Evolutionary conservation across 2,797 vertebrate genomes (phyloP), one percentile per base, ranked within the genome.

Genomic region (Coregonus suidteri): DNA sequence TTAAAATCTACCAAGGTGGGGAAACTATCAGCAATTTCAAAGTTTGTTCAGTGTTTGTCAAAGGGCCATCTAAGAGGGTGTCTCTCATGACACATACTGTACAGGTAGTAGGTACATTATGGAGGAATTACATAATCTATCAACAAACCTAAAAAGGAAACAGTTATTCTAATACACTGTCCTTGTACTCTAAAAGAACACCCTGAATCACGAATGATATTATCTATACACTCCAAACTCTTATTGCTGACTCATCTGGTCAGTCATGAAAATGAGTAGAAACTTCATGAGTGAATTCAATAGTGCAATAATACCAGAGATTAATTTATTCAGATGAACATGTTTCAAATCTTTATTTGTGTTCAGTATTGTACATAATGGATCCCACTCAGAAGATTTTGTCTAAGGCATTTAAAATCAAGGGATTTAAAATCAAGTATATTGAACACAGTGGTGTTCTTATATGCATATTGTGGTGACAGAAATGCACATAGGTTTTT

Each of bases 331-430:
- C 53, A 72, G 56, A 70, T 85, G 83, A 79, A 79, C 80, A 84
- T 82, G 75, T 82, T 83, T 87, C 71, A 84, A 85, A 85, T 86
- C 83, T 92, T 93, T 93, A 93, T 92, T 93, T 70, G 52, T 76
- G 66, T 81, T 89, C 35, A 85, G 53, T 83, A 80, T 88, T 87
- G 84, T 79, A 82, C 89, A 88, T 84, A 79, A 81, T 82, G 35
- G 75, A 75, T 79, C 86, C 80, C 81, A 81, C 76, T 64, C 4
- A 77, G 77, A 47, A 62, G n/a, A 75, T 15, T 37, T 74, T 30
- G 16, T 77, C 77, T 82, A 90, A 91, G 90, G 86, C 86, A 83
- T 89, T 85, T 87, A 74, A 82, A 53, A 74, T 72, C 59, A 90
- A 91, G 90, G 86, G 85, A 83, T 89, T 85, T 87, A 74, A 82